These are phyloP conservation scores for Tyria jacobaeae DNA, from an alignment of 2,888 invertebrate genomes.

Conservation along the genomic window DNA sequence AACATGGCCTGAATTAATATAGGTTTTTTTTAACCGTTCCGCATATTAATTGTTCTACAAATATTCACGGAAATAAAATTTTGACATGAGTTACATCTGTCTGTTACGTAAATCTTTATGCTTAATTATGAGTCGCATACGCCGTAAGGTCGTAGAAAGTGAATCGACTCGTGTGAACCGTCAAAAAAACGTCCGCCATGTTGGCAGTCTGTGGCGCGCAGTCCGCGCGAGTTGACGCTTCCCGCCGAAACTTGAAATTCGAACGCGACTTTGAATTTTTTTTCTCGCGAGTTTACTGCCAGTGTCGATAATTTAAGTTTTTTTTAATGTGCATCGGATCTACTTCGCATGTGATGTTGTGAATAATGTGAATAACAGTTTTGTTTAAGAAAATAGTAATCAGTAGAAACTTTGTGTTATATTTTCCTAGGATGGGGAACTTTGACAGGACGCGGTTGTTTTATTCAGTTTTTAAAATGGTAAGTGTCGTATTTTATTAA, in stretches of 20 bases:
- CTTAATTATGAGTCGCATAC: constrained; percentile 84
- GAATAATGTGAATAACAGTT: constrained; percentile 78
- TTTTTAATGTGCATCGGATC: constrained; percentile 59
- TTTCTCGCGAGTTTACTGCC: constrained; percentile 65
- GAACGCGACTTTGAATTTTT: constrained; percentile 65
- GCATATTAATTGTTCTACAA: constrained; percentile 32
- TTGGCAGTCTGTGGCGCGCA: constrained; percentile 83
- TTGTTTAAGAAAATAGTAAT: constrained; percentile 57
- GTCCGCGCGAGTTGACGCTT: constrained; percentile 78
- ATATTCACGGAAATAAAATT: constrained; percentile 70
- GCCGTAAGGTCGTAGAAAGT: constrained; percentile 87
- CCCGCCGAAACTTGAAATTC: constrained; percentile 76
- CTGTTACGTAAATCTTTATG: constrained; percentile 82
- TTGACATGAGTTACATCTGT: constrained; percentile 76
- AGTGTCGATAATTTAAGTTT: constrained; percentile 65
- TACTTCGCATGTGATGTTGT: constrained; percentile 68
- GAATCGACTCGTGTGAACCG: constrained; percentile 86
- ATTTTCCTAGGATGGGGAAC: constrained; percentile 73
- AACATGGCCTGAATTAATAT: no score
- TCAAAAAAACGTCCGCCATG: constrained; percentile 84
- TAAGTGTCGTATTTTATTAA: constrained; percentile 58
- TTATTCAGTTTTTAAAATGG: constrained; percentile 73
- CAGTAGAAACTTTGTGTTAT: constrained; percentile 63
- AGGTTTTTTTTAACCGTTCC: background rate
- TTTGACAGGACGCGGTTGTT: constrained; percentile 71